These are phyloP conservation scores for Icerya purchasi DNA, from an alignment of 2,888 invertebrate genomes.

Conservation along the genomic window DNA sequence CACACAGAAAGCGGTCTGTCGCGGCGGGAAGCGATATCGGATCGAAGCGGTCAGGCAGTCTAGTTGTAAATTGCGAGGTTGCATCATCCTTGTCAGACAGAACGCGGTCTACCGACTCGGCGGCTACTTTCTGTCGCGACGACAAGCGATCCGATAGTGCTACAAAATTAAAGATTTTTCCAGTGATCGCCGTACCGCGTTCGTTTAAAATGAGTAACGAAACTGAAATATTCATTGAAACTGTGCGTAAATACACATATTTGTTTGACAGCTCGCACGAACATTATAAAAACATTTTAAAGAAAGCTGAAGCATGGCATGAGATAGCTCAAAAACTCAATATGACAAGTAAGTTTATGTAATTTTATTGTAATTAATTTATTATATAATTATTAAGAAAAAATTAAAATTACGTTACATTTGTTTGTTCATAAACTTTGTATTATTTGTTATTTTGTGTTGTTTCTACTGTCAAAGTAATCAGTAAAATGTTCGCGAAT, in stretches of 20 bases:
- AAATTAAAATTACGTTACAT: background rate
- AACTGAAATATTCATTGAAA: background rate
- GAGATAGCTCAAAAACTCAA: background rate
- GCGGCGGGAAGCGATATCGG: conserved; percentile 3
- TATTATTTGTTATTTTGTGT: background rate
- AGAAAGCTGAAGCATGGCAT: background rate
- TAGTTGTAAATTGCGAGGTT: background rate
- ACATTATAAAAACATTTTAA: background rate
- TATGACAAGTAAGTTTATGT: background rate
- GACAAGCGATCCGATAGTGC: background rate
- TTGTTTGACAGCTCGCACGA: background rate
- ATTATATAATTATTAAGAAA: background rate
- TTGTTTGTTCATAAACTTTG: background rate
- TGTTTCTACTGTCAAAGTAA: background rate
- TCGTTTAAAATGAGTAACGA: background rate
- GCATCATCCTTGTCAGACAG: background rate
- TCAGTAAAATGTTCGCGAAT: background rate
- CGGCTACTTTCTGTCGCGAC: conserved; percentile 1
- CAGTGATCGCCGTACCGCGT: background rate
- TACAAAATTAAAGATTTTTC: background rate
- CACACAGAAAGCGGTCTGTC: conserved; percentile 3
- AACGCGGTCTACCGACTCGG: background rate
- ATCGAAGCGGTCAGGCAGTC: background rate
- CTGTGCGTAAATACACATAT: background rate
- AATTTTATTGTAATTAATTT: background rate